Conservation (phyloP, 2,113 vertebrate species). For the Misgurnus anguillicaudatus region DNA sequence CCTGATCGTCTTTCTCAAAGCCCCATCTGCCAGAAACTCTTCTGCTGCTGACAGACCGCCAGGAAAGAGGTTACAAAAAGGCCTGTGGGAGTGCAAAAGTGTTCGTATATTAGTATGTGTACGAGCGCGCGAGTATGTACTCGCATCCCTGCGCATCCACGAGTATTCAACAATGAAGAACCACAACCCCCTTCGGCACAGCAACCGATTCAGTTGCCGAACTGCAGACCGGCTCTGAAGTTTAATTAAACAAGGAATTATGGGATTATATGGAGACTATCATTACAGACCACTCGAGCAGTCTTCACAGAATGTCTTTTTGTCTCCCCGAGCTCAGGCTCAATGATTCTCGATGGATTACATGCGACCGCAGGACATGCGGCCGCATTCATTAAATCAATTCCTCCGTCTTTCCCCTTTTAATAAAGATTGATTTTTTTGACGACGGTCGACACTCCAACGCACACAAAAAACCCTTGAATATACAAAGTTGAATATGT, state of each 20-base stretch:
- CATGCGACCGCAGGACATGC: slow-evolving; percentile 78
- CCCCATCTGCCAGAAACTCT: slow-evolving; percentile 42
- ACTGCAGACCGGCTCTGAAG: slow-evolving; percentile 77
- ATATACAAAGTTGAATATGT: slow-evolving; percentile 79
- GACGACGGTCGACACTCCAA: slow-evolving; percentile 53
- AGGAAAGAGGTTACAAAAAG: slow-evolving; percentile 41
- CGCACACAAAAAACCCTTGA: slow-evolving; percentile 70
- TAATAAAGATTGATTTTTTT: slow-evolving; percentile 78
- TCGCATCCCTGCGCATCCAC: neutral
- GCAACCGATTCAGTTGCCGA: slow-evolving; percentile 70
- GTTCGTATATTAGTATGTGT: slow-evolving; percentile 25
- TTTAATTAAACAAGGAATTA: slow-evolving; percentile 91
- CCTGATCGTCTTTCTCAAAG: slow-evolving; percentile 38
- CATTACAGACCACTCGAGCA: slow-evolving; percentile 82
- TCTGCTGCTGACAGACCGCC: slow-evolving; percentile 24
- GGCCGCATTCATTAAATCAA: slow-evolving; percentile 85
- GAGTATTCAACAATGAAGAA: slow-evolving; percentile 39
- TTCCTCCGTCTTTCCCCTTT: slow-evolving; percentile 75
- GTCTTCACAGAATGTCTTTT: slow-evolving; percentile 76
- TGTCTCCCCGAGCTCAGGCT: slow-evolving; percentile 77
- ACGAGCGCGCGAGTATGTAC: slow-evolving; percentile 20
- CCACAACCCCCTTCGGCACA: slow-evolving; percentile 59
- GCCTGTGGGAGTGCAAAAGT: slow-evolving; percentile 32
- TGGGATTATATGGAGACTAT: slow-evolving; percentile 84
- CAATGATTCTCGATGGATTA: slow-evolving; percentile 80